phyloP scores from a whole-genome alignment of 1,140 invertebrate genomes.

The Pachypeltis micranthus region DNA sequence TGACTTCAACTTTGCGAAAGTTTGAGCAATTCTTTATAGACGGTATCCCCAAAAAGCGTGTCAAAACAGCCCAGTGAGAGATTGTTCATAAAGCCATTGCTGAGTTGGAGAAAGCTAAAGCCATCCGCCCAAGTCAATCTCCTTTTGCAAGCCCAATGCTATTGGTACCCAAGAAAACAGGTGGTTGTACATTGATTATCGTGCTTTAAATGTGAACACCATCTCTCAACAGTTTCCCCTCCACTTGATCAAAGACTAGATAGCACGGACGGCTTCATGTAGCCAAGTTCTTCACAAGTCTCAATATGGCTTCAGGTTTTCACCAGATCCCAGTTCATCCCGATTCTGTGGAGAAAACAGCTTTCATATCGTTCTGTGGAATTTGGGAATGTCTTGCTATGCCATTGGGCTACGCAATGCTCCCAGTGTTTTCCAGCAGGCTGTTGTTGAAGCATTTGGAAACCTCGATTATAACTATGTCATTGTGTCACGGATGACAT shows the following conservation, averaged over 20 bases:
- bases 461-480: background rate
- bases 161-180: constrained; percentile 25
- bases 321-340: constrained; percentile 35
- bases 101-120: constrained; percentile 1
- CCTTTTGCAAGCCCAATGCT: constrained; percentile 32
- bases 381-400: constrained; percentile 34
- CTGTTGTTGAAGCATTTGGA: constrained; percentile 28
- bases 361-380: constrained; percentile 34
- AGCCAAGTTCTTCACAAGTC: constrained; percentile 29
- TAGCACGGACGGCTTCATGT: constrained; percentile 32
- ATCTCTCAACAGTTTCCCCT: constrained; percentile 32
- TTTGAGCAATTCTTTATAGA: constrained; percentile 1
- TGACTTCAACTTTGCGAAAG: background rate
- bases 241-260: constrained; percentile 24
- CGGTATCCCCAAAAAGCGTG: background rate
- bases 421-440: constrained; percentile 34
- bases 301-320: constrained; percentile 30
- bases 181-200: constrained; percentile 36
- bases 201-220: constrained; percentile 33
- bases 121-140: constrained; percentile 25
- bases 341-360: constrained; percentile 35
- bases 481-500: constrained; percentile 7
- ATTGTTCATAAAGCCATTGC: constrained; percentile 14
- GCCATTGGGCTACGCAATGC: constrained; percentile 38
- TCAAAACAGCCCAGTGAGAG: constrained; percentile 3